Evolutionary conservation across 2,888 invertebrate genomes (phyloP).

Genomic region (Balanococcus diminutus): DNA sequence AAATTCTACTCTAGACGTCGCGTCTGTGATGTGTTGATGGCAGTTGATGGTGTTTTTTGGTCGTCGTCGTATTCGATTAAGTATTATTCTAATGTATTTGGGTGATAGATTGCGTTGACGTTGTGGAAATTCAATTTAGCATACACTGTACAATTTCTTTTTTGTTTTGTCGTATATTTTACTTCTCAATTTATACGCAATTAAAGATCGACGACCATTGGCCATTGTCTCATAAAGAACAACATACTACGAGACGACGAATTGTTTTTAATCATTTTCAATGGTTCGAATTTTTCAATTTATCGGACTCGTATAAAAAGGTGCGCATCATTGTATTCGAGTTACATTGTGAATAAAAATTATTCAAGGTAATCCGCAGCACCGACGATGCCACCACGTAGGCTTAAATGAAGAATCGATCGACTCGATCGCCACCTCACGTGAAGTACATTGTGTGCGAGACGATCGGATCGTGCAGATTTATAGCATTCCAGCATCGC

Average conservation of each 20-base stretch:
- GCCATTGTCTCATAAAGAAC: neutral
- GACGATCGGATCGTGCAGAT: neutral
- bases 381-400: neutral
- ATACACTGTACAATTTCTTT: neutral
- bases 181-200: neutral
- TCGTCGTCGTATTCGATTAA: neutral
- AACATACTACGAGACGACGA: no score
- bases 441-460: neutral
- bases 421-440: neutral
- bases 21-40: neutral
- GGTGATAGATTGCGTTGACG: neutral
- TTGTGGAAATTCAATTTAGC: neutral
- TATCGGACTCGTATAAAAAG: neutral
- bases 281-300: neutral
- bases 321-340: neutral
- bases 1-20: neutral
- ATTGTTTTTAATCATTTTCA: neutral
- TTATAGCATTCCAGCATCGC: neutral
- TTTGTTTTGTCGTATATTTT: neutral
- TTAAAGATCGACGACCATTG: neutral
- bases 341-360: neutral
- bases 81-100: neutral
- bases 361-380: neutral
- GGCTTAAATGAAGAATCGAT: neutral
- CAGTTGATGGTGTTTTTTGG: neutral